Evolutionary conservation across 2,797 vertebrate species (phyloP).

Genomic region (Notamacropus eugenii): DNA sequence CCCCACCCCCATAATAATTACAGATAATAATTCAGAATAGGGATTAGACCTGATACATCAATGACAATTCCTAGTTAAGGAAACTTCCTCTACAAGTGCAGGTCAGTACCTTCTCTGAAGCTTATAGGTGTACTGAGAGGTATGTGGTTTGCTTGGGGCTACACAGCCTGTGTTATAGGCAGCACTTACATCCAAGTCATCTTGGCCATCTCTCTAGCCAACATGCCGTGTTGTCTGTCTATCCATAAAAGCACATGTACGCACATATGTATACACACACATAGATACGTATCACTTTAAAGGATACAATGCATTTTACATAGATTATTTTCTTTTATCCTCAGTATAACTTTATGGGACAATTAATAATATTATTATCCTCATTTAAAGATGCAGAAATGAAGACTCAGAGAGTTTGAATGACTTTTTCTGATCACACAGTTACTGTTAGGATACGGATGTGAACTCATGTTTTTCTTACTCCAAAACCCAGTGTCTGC

Average conservation of each 20-base stretch:
- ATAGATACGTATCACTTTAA: not conserved
- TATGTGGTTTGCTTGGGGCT: not conserved
- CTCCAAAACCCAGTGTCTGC: not conserved
- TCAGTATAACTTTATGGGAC: not conserved
- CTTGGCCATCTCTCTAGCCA: not conserved
- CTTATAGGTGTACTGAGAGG: not conserved
- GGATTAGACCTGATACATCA: not conserved
- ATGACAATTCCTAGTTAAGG: slow-evolving; percentile 2
- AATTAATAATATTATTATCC: not conserved
- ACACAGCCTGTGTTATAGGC: not conserved
- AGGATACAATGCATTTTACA: not conserved
- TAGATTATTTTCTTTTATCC: not conserved
- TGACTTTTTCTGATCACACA: not conserved
- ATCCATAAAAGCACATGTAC: not conserved
- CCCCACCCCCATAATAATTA: not conserved
- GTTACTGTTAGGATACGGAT: not conserved
- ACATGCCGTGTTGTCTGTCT: not conserved
- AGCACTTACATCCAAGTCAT: slow-evolving; percentile 31
- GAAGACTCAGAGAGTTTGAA: not conserved
- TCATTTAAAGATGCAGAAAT: not conserved
- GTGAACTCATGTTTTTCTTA: not conserved
- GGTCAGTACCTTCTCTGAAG: not conserved
- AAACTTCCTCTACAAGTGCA: not conserved
- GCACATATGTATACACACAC: not conserved
- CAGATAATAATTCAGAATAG: not conserved